Percentiles rank a stretch among this genome's conserved stretches.
Evolutionary conservation across 2,797 vertebrate genomes (phyloP).

Genomic region (Anguilla marmorata): DNA sequence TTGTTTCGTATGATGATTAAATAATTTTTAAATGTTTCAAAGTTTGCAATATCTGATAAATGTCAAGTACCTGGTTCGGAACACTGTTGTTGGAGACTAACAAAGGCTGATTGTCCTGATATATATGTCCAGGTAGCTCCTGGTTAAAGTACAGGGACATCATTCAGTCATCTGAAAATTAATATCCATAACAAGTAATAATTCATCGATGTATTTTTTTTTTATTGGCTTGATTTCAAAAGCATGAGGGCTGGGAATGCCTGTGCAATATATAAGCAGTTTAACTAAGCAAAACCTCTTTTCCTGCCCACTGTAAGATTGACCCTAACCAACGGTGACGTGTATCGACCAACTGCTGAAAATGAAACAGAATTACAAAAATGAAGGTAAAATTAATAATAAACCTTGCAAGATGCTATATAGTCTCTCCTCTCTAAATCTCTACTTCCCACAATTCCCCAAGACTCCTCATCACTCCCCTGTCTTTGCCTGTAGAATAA

Average conservation of each 20-base stretch:
- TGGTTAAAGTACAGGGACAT: too few relatives aligned
- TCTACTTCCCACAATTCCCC: neutral
- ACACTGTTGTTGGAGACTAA: neutral
- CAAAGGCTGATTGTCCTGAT: too few relatives aligned
- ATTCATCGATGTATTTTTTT: neutral
- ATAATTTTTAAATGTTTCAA: neutral
- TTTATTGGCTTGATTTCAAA: neutral
- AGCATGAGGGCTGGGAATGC: neutral
- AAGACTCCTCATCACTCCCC: neutral
- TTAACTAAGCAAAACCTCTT: neutral
- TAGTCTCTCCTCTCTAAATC: neutral
- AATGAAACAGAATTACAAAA: neutral
- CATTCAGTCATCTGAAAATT: neutral
- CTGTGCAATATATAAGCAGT: neutral
- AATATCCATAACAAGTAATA: neutral
- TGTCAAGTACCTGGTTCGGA: neutral
- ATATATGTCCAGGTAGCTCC: too few relatives aligned
- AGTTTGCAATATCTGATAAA: neutral
- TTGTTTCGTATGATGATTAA: neutral
- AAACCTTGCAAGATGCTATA: neutral
- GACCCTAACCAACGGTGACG: too few relatives aligned
- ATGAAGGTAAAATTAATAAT: neutral
- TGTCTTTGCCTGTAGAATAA: neutral
- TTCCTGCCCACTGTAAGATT: too few relatives aligned
- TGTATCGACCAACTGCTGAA: neutral